Conservation (phyloP, 2,888 invertebrate species). For the Sphecodes monilicornis region DNA sequence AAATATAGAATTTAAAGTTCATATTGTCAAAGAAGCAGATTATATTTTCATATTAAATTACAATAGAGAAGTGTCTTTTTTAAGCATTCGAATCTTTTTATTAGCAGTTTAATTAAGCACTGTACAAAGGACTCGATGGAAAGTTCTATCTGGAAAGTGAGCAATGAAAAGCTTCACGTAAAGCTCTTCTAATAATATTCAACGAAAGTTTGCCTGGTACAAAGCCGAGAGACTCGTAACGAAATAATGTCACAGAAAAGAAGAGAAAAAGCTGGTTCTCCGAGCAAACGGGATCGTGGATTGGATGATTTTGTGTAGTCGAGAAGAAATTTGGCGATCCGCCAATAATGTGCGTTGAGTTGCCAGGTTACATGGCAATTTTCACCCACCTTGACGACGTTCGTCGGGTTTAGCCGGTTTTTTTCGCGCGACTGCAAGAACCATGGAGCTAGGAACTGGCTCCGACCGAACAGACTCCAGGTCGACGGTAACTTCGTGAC, state of each 20-base stretch:
- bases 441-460: not conserved
- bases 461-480: not conserved
- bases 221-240: not conserved
- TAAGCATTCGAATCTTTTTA: not conserved
- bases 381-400: constrained; percentile 28
- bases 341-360: constrained; percentile 37
- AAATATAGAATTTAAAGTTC: not conserved
- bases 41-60: not conserved
- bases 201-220: not conserved
- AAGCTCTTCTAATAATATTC: not conserved
- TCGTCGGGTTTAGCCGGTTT: not conserved
- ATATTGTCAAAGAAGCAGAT: no score
- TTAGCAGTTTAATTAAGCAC: not conserved
- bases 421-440: not conserved
- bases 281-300: not conserved
- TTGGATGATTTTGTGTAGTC: not conserved
- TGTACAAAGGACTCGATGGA: not conserved
- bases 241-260: not conserved
- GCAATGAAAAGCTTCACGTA: not conserved
- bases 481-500: constrained; percentile 10
- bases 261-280: not conserved
- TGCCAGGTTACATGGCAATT: constrained; percentile 31
- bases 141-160: not conserved
- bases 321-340: constrained; percentile 25
- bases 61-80: not conserved